phyloP scores from a whole-genome alignment of 1,140 invertebrate genomes.

The Octopus bimaculoides region DNA sequence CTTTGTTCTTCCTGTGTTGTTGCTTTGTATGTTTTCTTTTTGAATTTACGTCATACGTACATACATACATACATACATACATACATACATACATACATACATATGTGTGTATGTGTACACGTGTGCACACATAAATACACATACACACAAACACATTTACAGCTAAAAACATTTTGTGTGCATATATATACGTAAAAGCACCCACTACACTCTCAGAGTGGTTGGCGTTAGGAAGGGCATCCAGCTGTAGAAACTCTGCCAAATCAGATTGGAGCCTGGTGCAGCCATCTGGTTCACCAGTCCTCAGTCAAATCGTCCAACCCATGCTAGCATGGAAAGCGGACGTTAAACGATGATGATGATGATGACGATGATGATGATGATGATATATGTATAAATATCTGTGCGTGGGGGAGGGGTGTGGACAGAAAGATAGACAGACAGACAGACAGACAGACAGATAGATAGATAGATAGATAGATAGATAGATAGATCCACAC shows the following conservation, averaged over 20 bases:
- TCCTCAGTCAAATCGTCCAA: background rate
- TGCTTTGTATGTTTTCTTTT: too few species aligned
- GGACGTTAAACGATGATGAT: background rate
- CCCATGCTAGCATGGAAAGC: background rate
- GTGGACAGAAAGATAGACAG: too few species aligned
- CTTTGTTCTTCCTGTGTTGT: too few species aligned
- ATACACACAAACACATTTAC: background rate
- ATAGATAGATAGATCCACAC: background rate
- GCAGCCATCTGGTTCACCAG: background rate
- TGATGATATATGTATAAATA: background rate
- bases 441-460: background rate
- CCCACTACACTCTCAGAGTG: background rate
- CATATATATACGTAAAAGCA: background rate
- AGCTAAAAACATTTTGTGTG: background rate
- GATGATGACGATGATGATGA: background rate
- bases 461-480: background rate
- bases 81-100: background rate
- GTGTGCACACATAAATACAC: background rate
- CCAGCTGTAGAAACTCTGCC: background rate
- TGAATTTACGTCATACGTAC: too few species aligned
- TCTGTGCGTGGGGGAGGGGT: too few species aligned
- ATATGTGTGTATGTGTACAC: background rate
- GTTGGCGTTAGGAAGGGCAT: background rate
- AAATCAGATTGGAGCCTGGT: background rate
- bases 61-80: too few species aligned